Evolutionary conservation across 2,113 vertebrate species (phyloP), one percentile per base, ranked within the genome.

Genomic region (Symphodus melops): DNA sequence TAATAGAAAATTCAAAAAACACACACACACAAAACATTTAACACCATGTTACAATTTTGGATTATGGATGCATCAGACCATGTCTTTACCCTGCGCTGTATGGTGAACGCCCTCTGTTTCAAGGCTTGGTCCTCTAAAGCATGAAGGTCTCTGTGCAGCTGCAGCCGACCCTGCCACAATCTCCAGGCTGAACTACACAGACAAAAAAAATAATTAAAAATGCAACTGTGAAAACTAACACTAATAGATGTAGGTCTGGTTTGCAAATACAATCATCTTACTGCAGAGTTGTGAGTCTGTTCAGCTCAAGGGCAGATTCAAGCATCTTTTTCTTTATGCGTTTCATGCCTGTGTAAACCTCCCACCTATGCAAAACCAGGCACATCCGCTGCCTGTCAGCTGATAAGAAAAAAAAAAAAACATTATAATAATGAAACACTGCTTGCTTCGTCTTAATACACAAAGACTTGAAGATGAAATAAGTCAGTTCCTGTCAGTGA

Each of bases 61-160:
- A 55, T 13, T 12, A 48, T 2, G 42, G 21, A 19, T 33, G 48
- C 3, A 4, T 39, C 28, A 25, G 3, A 58, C 33, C 11, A 25
- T 1, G 10, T 46, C 82, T 94, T 92, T 80, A 99, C 98, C 93
- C 88, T 93, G 61, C 77, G 90, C 62, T 96, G 94, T 71, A 95
- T 85, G 60, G 76, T 75, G 66, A 79, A 72, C 13, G 90, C 91
- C 90, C 92, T 91, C 1, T 94, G 93, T 65, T 90, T 94, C 53
- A 94, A 68, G 8, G 94, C 94, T 59, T 87, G 68, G 10, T 86
- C 69, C 5, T 93, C 91, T 72, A 95, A 92, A 48, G 78, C 21
- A 9, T 0, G 66, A 23, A 75, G 28, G 37, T 53, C 0, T 8
- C 0, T 63, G 12, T 57, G 85, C 61, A 86, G 89, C 75, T 81